Conservation (phyloP, 2,113 vertebrate genomes). For the Macrotus californicus region DNA sequence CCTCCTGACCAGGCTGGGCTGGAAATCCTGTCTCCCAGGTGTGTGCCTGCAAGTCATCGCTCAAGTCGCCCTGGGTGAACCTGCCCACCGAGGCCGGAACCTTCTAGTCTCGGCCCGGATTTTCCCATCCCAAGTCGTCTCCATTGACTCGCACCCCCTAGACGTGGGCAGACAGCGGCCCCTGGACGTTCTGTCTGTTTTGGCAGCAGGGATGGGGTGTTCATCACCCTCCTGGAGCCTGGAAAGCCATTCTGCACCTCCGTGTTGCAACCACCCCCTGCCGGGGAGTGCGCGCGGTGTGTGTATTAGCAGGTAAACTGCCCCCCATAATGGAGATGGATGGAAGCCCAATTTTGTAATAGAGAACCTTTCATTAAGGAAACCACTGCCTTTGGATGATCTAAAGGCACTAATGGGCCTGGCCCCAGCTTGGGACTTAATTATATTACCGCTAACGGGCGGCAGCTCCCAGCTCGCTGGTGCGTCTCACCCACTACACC, state of each 20-base stretch:
- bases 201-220: rapidly evolving
- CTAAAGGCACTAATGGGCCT: conserved; percentile 26
- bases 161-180: background rate
- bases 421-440: conserved; percentile 59
- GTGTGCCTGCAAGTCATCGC: background rate
- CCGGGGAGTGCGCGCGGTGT: background rate
- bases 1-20: background rate
- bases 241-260: background rate
- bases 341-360: conserved; percentile 38
- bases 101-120: background rate
- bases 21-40: rapidly evolving
- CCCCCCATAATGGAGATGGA: conserved; percentile 51
- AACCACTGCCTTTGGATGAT: conserved; percentile 23
- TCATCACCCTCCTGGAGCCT: background rate
- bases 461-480: background rate
- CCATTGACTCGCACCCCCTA: background rate
- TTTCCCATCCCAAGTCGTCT: background rate
- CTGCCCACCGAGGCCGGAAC: rapidly evolving
- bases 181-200: background rate
- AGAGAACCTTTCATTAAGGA: conserved; percentile 62
- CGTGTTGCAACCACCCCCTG: background rate
- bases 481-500: background rate
- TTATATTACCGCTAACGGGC: conserved; percentile 7
- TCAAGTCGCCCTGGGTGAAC: background rate
- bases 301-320: conserved; percentile 32